Evolutionary conservation across 2,888 invertebrate species (phyloP).

Genomic region (Aproaerema taeniolella): DNA sequence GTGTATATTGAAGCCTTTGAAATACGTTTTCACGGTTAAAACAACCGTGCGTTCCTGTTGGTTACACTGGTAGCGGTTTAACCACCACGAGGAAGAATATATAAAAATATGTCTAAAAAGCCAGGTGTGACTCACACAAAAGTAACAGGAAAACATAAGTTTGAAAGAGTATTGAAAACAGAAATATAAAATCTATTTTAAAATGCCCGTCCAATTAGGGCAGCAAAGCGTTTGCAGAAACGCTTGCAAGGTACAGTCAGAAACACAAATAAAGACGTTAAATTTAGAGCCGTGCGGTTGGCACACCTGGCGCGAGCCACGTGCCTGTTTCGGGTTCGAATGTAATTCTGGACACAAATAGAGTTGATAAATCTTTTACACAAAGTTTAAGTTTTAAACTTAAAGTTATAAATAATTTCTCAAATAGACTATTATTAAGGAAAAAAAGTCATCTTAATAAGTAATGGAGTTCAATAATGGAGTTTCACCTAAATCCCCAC

Average conservation of each 20-base stretch:
- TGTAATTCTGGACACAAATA: conserved; percentile 44
- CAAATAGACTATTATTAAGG: background rate
- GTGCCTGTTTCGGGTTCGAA: conserved; percentile 48
- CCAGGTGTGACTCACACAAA: conserved; percentile 2
- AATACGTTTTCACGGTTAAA: too few relatives aligned
- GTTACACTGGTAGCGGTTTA: too few relatives aligned
- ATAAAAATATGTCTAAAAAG: too few relatives aligned
- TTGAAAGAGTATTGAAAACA: conserved; percentile 1
- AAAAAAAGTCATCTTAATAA: too few relatives aligned
- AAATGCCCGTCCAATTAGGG: conserved; percentile 53
- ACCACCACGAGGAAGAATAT: too few relatives aligned
- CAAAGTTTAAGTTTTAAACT: too few relatives aligned
- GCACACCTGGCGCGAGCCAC: conserved; percentile 65
- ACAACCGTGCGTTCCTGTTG: too few relatives aligned
- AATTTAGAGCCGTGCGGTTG: conserved; percentile 71
- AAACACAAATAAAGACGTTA: conserved; percentile 74
- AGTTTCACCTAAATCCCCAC: too few relatives aligned
- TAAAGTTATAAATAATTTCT: background rate
- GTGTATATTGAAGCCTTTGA: too few relatives aligned
- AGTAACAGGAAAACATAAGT: conserved; percentile 1
- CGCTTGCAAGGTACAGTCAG: conserved; percentile 48
- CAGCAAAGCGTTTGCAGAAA: conserved; percentile 35
- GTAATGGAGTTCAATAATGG: too few relatives aligned
- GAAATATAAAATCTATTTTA: conserved; percentile 31
- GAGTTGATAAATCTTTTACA: conserved; percentile 32